phyloP scores from a whole-genome alignment of 2,888 invertebrate species.

The Dermolepida albohirtum region DNA sequence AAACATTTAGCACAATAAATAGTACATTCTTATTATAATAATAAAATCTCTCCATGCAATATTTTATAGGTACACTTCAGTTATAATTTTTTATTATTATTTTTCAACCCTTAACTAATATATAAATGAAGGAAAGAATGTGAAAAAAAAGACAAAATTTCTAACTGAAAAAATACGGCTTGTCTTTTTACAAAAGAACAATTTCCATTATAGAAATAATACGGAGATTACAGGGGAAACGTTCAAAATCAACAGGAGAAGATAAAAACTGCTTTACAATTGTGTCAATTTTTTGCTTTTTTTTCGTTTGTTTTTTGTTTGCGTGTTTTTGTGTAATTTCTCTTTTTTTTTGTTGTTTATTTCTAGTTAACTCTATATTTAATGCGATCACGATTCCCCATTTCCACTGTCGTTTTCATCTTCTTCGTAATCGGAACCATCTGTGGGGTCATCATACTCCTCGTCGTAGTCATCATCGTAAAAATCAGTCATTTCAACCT shows the following conservation, averaged over 20 bases:
- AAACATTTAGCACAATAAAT: slow-evolving; percentile 17
- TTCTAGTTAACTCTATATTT: neutral
- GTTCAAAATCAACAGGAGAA: no score
- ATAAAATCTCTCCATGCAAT: slow-evolving; percentile 15
- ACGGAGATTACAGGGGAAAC: no score
- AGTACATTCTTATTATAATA: slow-evolving; percentile 9
- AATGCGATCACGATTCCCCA: slow-evolving; percentile 84
- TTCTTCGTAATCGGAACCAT: slow-evolving; percentile 82
- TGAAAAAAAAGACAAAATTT: no score
- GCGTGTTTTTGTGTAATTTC: slow-evolving; percentile 8
- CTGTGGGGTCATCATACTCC: slow-evolving; percentile 74
- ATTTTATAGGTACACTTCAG: neutral
- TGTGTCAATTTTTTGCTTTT: neutral
- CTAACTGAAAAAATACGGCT: no score
- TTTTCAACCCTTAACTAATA: neutral
- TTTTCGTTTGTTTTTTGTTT: neutral
- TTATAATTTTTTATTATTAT: neutral
- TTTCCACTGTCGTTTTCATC: slow-evolving; percentile 93
- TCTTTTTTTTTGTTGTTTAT: neutral
- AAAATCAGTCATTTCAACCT: slow-evolving; percentile 93
- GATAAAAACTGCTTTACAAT: neutral
- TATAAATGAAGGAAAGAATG: no score
- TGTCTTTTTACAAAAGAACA: no score
- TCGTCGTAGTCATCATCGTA: slow-evolving; percentile 96
- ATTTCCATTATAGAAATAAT: no score